Evolutionary conservation across 1,140 invertebrate species (phyloP), one percentile per base, ranked within the genome.

Genomic region (Cydia strobilella): DNA sequence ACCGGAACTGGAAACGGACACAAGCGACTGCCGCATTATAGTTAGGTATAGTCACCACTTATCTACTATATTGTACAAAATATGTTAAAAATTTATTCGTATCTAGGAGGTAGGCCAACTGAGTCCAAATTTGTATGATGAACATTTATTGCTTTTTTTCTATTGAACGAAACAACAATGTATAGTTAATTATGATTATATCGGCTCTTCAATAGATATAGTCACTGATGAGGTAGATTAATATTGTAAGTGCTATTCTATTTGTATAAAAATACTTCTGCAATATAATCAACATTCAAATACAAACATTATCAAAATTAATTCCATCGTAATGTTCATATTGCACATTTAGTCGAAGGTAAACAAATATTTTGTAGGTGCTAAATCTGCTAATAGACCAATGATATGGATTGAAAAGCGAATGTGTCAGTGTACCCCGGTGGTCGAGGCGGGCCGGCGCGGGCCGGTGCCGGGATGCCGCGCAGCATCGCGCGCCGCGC

Each of bases 241-340:
- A 85, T 81, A 84, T 84, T 85, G 84, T 82, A 77, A 82, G 82
- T 89, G 85, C 84, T 75, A 90, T 82, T 86, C 84, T 88, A 88
- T 88, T 82, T 89, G 86, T 92, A 92, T 92, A 92, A 92, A 92
- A 92, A 92, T 92, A 92, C 85, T 91, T 90, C 86, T 90, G 89
- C 84, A 89, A 90, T 91, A 91, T 92, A 90, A 88, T 90, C 78
- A 92, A 92, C 90, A 90, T 87, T 88, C 80, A 90, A 92, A 89
- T 90, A 91, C 87, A 89, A 92, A 90, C 86, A 90, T 86, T 90
- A 91, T 90, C 89, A 91, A 91, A 91, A 91, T 88, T 87, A 89
- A 86, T 76, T 89, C 79, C 82, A 87, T 88, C 39, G 84, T 80
- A 86, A 84, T 88, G 85, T 89, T 85, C 75, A 86, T 90, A 90